A percentile compares a stretch with the other conserved stretches of the same genome.
phyloP scores from a whole-genome alignment of 2,113 vertebrate species.

The Trinectes maculatus region DNA sequence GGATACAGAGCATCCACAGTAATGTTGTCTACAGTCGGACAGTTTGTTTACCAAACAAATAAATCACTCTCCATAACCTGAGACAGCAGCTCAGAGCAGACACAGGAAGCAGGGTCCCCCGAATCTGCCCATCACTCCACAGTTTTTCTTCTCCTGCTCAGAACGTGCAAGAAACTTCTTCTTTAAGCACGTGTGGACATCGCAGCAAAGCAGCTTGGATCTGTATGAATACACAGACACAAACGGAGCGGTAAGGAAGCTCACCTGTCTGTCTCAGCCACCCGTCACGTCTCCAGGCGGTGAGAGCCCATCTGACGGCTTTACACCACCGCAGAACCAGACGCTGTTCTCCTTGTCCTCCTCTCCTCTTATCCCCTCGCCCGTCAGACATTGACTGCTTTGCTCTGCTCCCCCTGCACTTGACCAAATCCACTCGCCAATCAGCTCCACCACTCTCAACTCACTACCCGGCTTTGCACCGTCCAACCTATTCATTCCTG shows the following conservation, averaged over 20 bases:
- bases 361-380: constrained; percentile 31
- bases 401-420: constrained; percentile 66
- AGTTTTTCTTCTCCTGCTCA: constrained; percentile 29
- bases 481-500: constrained; percentile 56
- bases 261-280: constrained; percentile 55
- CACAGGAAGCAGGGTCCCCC: constrained; percentile 44
- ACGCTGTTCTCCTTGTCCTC: constrained; percentile 8
- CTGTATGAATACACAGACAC: constrained; percentile 27
- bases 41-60: constrained; percentile 19
- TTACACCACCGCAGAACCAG: constrained; percentile 24
- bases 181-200: constrained; percentile 11
- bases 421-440: constrained; percentile 67
- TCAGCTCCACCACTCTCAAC: constrained; percentile 56
- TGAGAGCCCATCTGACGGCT: constrained; percentile 56
- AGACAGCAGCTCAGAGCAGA: constrained; percentile 22
- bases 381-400: constrained; percentile 43
- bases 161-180: constrained; percentile 20
- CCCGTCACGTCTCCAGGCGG: constrained; percentile 29
- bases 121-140: constrained; percentile 34
- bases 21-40: constrained; percentile 16
- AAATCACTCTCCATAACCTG: constrained; percentile 23
- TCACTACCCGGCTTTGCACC: constrained; percentile 49
- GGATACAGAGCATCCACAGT: constrained; percentile 19
- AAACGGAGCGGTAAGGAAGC: constrained; percentile 34
- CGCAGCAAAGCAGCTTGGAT: constrained; percentile 32